A percentile compares a stretch with the other conserved stretches of the same genome.
Conservation (phyloP, 2,113 vertebrate species). For the Salvelinus alpinus region DNA sequence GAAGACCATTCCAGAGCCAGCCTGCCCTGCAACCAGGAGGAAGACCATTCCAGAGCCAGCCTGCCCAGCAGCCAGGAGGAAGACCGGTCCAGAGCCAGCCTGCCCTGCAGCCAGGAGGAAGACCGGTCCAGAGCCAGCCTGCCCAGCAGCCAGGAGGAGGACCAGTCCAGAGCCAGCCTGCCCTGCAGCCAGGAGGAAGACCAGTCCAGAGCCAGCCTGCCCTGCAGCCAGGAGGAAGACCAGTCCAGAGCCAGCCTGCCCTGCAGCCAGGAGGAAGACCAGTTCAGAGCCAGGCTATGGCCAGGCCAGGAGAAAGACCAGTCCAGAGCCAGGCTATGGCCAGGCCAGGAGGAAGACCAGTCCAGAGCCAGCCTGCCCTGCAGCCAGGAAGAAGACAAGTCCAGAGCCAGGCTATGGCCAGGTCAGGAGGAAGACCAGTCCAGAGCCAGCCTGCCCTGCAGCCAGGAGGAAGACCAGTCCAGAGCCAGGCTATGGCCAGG, state of each 20-base stretch:
- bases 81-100: too few species aligned
- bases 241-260: conserved; percentile 11
- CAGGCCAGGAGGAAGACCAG: too few species aligned
- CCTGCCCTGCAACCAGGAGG: too few species aligned
- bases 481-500: not conserved
- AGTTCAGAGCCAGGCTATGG: conserved; percentile 20
- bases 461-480: too few species aligned
- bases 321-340: conserved; percentile 24
- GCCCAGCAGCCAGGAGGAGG: not conserved
- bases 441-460: not conserved
- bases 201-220: conserved; percentile 16
- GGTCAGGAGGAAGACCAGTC: not conserved
- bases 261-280: not conserved
- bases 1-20: too few species aligned
- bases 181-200: not conserved
- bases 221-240: not conserved
- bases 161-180: conserved; percentile 16
- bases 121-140: too few species aligned
- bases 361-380: too few species aligned
- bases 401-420: too few species aligned
- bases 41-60: too few species aligned
- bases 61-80: too few species aligned
- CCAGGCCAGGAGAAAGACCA: not conserved
- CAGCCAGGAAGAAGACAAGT: too few species aligned
- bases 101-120: too few species aligned